A percentile compares a stretch with the other conserved stretches of the same genome.
Evolutionary conservation across 2,888 invertebrate genomes (phyloP).

Genomic region (Drosophila vallismaia): DNA sequence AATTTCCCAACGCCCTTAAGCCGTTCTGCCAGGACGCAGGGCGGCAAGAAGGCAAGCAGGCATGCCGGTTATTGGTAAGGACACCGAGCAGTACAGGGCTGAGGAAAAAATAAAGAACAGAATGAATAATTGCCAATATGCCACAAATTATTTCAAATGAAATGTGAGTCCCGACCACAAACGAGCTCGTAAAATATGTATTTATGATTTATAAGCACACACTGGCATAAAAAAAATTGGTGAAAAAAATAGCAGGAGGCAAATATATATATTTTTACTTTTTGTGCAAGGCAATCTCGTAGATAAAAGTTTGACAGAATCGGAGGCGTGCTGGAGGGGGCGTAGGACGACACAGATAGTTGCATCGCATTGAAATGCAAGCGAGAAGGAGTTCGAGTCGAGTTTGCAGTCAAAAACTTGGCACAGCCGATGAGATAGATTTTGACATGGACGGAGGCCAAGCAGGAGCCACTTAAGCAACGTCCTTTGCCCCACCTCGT

Average conservation of each 20-base stretch:
- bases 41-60: conserved; percentile 3
- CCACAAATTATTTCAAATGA: conserved; percentile 80
- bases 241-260: conserved; percentile 3
- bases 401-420: conserved; percentile 66
- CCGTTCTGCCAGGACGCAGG: conserved; percentile 49
- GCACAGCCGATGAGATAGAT: conserved; percentile 70
- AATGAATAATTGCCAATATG: conserved; percentile 81
- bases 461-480: conserved; percentile 73
- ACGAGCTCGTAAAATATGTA: conserved; percentile 60
- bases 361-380: conserved; percentile 61
- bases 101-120: conserved; percentile 36
- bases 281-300: conserved; percentile 41
- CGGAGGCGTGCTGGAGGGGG: conserved; percentile 62
- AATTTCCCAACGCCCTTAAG: conserved; percentile 74
- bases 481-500: conserved; percentile 16
- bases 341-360: conserved; percentile 11
- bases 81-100: background rate
- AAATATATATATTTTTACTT: conserved; percentile 26
- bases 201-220: conserved; percentile 73
- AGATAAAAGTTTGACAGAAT: conserved; percentile 75
- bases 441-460: conserved; percentile 62
- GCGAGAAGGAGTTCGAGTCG: conserved; percentile 28
- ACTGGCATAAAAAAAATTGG: conserved; percentile 8
- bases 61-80: background rate
- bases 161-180: conserved; percentile 70